Evolutionary conservation across 2,113 vertebrate species (phyloP).

Genomic region (Engystomops pustulosus): DNA sequence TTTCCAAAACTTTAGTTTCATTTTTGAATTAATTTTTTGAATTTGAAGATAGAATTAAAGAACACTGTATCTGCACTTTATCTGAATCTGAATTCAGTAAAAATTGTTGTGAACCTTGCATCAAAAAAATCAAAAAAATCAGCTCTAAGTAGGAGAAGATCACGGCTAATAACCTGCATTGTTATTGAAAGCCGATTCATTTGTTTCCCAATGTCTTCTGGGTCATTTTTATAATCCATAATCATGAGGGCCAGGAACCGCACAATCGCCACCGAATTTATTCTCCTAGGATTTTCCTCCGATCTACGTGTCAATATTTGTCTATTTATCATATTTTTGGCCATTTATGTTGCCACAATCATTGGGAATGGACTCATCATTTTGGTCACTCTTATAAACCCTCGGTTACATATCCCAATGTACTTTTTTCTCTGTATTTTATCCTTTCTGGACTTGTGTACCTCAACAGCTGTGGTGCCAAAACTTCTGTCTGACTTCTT

Average conservation of each 20-base stretch:
- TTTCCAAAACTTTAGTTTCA: too few species aligned
- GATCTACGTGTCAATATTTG: background rate
- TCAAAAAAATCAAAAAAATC: too few species aligned
- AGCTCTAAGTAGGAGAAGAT: too few species aligned
- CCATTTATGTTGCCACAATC: background rate
- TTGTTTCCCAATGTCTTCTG: too few species aligned
- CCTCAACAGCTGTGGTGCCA: background rate
- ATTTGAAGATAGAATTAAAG: too few species aligned
- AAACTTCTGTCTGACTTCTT: background rate
- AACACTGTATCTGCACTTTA: too few species aligned
- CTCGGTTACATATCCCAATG: background rate
- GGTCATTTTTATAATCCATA: too few species aligned
- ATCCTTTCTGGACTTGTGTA: background rate
- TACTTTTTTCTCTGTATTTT: conserved; percentile 15
- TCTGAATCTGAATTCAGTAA: too few species aligned
- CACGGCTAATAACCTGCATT: too few species aligned
- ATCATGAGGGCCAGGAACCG: background rate
- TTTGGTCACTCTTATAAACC: fast-evolving
- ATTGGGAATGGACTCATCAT: background rate
- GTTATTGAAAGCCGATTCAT: too few species aligned
- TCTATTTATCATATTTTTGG: background rate
- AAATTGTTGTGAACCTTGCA: too few species aligned
- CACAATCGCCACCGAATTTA: background rate
- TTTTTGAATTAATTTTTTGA: too few species aligned
- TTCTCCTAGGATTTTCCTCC: background rate